Conservation (phyloP, 2,888 invertebrate species). For the Listrodromus nycthemerus region DNA sequence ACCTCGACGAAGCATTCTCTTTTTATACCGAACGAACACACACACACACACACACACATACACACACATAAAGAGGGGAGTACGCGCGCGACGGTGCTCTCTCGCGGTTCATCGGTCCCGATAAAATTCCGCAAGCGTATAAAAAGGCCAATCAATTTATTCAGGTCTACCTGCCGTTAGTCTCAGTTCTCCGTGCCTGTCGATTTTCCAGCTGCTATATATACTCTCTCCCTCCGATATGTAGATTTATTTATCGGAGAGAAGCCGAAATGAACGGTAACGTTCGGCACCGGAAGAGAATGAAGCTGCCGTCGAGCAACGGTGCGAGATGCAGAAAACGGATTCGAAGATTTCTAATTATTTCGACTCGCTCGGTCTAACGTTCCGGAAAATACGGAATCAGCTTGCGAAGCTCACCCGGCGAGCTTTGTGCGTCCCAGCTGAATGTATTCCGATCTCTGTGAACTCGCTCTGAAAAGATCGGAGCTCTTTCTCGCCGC, state of each 20-base stretch:
- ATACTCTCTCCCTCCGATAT: constrained; percentile 18
- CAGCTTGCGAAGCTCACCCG: not conserved
- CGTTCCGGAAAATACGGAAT: constrained; percentile 49
- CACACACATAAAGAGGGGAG: not conserved
- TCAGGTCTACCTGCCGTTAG: constrained; percentile 52
- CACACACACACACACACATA: not conserved
- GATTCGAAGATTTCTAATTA: constrained; percentile 60
- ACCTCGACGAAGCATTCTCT: constrained; percentile 48
- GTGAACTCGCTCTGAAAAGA: constrained; percentile 31
- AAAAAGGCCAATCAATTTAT: constrained; percentile 66
- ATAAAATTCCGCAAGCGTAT: constrained; percentile 61
- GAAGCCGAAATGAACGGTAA: constrained; percentile 7
- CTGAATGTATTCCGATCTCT: constrained; percentile 18
- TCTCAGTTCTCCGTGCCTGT: constrained; percentile 22
- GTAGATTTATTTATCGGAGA: constrained; percentile 16
- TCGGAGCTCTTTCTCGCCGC: constrained; percentile 39
- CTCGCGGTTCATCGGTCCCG: constrained; percentile 59
- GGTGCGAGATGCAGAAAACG: constrained; percentile 10
- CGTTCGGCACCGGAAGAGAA: not conserved
- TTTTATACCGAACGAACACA: constrained; percentile 20
- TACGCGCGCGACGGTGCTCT: constrained; percentile 19
- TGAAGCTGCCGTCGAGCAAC: not conserved
- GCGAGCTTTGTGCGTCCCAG: not conserved
- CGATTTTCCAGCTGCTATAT: constrained; percentile 9
- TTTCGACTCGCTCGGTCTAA: constrained; percentile 44